These are phyloP conservation scores for Turritopsis rubra DNA, from an alignment of 30 jellyfish, hydroid and myxozoan genomes.

Conservation along the genomic window DNA sequence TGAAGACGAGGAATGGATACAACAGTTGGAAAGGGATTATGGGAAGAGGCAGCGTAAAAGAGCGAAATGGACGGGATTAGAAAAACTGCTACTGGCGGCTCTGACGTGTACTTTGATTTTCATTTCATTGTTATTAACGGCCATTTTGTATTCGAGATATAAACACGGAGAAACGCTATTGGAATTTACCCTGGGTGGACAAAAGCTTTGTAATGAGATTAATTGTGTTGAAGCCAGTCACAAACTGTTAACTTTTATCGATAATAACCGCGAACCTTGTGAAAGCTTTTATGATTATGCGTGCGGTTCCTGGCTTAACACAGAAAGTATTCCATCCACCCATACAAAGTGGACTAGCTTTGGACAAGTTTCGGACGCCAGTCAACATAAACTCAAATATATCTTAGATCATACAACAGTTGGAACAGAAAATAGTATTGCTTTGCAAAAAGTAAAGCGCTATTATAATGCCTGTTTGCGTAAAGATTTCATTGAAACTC, in stretches of 20 bases:
- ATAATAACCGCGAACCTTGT: constrained; percentile 45
- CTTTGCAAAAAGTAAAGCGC: constrained; percentile 56
- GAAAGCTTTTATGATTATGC: constrained; percentile 72
- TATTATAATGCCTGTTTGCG: constrained; percentile 60
- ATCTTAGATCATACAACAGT: constrained; percentile 49
- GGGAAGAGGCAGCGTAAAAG: constrained; percentile 43
- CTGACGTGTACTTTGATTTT: constrained; percentile 18
- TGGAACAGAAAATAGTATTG: constrained; percentile 50
- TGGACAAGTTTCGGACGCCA: constrained; percentile 49
- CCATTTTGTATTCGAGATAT: constrained; percentile 22
- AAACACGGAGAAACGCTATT: constrained; percentile 14
- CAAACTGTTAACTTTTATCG: constrained; percentile 30
- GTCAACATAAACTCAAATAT: constrained; percentile 36
- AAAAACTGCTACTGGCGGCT: constrained; percentile 33
- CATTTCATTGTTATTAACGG: constrained; percentile 33
- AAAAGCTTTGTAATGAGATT: constrained; percentile 35
- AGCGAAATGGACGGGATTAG: constrained; percentile 56
- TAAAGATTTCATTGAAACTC: constrained; percentile 54
- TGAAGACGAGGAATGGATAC: constrained; percentile 95
- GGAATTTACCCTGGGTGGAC: constrained; percentile 38
- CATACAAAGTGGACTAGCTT: constrained; percentile 62
- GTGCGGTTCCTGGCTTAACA: constrained; percentile 67
- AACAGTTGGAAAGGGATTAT: constrained; percentile 78
- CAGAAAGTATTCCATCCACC: constrained; percentile 48
- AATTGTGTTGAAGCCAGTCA: constrained; percentile 66